Conservation (phyloP, 2,888 invertebrate species). For the Troglohyphantes excavatus region DNA sequence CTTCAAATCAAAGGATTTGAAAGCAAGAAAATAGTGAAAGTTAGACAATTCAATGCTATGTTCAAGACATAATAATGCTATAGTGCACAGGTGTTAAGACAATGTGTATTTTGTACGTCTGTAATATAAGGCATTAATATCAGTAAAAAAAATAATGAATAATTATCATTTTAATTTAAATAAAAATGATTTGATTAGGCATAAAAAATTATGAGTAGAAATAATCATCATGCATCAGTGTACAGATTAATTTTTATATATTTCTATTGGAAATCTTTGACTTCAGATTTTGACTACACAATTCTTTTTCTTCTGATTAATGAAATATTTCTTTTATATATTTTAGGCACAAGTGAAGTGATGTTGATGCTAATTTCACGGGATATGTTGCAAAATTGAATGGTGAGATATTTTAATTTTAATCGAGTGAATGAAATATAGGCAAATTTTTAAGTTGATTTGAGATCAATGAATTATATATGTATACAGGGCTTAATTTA, state of each 20-base stretch:
- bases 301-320: neutral
- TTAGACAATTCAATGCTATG: too few species aligned
- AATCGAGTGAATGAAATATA: too few species aligned
- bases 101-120: too few species aligned
- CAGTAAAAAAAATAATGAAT: neutral
- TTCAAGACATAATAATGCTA: too few species aligned
- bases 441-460: too few species aligned
- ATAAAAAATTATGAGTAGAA: neutral
- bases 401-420: neutral
- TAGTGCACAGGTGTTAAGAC: too few species aligned
- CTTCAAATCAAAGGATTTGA: too few species aligned
- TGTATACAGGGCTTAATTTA: too few species aligned
- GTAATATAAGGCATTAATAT: too few species aligned
- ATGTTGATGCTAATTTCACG: constrained; percentile 84
- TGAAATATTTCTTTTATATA: constrained; percentile 20
- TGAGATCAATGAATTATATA: too few species aligned
- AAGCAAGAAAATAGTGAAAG: too few species aligned
- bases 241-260: neutral
- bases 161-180: neutral
- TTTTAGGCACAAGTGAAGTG: constrained; percentile 84
- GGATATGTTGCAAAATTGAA: constrained; percentile 81
- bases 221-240: neutral
- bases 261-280: neutral
- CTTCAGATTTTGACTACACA: neutral
- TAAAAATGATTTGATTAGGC: neutral